Evolutionary conservation across 2,888 invertebrate species (phyloP), one percentile per base, ranked within the genome.

Genomic region (Pegoplata infirma): DNA sequence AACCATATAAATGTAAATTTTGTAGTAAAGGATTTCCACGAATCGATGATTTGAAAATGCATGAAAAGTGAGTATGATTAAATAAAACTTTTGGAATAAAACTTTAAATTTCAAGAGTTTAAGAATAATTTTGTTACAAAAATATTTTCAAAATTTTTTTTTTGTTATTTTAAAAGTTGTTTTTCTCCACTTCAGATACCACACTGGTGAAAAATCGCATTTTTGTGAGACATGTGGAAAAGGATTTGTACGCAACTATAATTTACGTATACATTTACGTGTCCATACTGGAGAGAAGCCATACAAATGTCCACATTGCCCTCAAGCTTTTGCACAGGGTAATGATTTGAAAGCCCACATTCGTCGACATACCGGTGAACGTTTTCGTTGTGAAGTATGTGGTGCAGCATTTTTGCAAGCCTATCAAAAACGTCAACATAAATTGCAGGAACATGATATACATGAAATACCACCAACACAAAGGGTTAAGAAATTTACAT

Each of bases 1-100:
- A 91, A 79, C 91, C 91, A 0, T 91, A 90, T 81, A 91, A 91
- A 82, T 92, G 91, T 82, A 90, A 90, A 85, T 91, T 88, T 83
- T 92, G 92, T 77, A 90, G 89, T 16, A 91, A 91, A 86, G 91
- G 86, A 67, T 92, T 92, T 83, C 90, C 90, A 0, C 85, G 91
- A 40, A 89, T 90, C 0, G 91, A 91, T 1, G 91, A 91, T 84
- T 84, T 91, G 61, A 91, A 90, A 12, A 90, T 91, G 1, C 91
- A 92, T 76, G 91, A 91, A 83, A 87, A 91, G 82, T 92, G 90
- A 51, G 51, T 51, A 21, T 5, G 1, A 32, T 32, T 28, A 36
- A 56, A 17, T n/a, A 21, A 21, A 23, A 21, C 2, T 21, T 10
- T 49, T 19, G 49, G 46, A 8, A 3, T 19, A 21, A 49, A 36